Percentiles rank a stretch among this genome's conserved stretches.
phyloP scores from a whole-genome alignment of 2,113 vertebrate genomes.

The human region DNA sequence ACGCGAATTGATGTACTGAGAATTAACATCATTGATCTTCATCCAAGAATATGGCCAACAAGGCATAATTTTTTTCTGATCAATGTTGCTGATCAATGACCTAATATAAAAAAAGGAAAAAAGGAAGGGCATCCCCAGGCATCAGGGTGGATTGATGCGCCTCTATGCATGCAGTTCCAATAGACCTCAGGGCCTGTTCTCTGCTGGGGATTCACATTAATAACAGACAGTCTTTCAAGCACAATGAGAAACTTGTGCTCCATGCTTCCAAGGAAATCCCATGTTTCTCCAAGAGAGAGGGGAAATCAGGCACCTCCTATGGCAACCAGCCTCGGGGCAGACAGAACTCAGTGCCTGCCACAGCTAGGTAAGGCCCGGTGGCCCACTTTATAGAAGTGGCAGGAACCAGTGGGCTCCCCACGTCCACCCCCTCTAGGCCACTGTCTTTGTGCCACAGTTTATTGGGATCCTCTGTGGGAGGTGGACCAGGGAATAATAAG shows the following conservation, averaged over 20 bases:
- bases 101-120: slow-evolving; percentile 8
- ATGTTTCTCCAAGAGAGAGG: background rate
- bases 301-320: background rate
- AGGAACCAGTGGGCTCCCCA: background rate
- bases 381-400: background rate
- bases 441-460: background rate
- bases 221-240: background rate
- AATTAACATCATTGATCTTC: slow-evolving; percentile 48
- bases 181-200: background rate
- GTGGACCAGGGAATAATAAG: background rate
- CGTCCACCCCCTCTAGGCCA: rapidly evolving
- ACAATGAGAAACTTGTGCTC: background rate
- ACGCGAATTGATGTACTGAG: background rate
- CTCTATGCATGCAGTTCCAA: background rate
- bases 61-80: slow-evolving; percentile 57
- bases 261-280: background rate
- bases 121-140: background rate
- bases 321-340: background rate
- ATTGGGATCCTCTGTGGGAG: background rate
- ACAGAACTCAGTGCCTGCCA: background rate
- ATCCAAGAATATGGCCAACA: slow-evolving; percentile 36
- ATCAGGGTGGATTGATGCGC: background rate
- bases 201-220: background rate
- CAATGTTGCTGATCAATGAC: slow-evolving; percentile 35
- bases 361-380: background rate